phyloP scores from a whole-genome alignment of 2,113 vertebrate genomes.

The Cryptotis parvus region DNA sequence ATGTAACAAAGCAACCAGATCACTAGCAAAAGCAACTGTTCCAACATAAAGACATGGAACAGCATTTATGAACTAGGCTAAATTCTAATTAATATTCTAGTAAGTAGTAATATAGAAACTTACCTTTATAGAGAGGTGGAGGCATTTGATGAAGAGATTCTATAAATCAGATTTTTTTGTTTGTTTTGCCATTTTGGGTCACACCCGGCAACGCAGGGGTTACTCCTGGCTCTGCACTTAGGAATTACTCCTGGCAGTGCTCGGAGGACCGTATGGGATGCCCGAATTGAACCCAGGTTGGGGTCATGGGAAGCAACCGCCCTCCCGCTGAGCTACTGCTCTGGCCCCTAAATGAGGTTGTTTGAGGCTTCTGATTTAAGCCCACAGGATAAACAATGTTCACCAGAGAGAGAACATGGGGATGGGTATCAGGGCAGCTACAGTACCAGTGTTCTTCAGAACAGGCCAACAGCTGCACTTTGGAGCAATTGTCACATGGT shows the following conservation, averaged over 20 bases:
- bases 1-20: background rate
- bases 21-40: constrained; percentile 21
- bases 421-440: background rate
- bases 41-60: background rate
- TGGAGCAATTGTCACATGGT: background rate
- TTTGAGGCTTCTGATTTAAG: constrained; percentile 20
- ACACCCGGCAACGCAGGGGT: no score
- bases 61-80: constrained; percentile 41
- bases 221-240: no score
- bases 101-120: constrained; percentile 41
- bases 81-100: constrained; percentile 45
- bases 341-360: no score
- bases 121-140: constrained; percentile 42
- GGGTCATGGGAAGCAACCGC: no score
- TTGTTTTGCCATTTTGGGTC: no score
- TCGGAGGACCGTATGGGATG: no score
- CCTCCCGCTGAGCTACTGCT: no score
- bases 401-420: background rate
- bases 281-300: no score
- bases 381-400: background rate
- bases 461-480: background rate
- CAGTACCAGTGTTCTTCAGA: background rate
- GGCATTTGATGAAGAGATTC: background rate
- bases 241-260: no score
- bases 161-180: no score